Percentiles rank a stretch among this genome's conserved stretches.
phyloP scores from a whole-genome alignment of 2,113 vertebrate species.

The Columba livia region DNA sequence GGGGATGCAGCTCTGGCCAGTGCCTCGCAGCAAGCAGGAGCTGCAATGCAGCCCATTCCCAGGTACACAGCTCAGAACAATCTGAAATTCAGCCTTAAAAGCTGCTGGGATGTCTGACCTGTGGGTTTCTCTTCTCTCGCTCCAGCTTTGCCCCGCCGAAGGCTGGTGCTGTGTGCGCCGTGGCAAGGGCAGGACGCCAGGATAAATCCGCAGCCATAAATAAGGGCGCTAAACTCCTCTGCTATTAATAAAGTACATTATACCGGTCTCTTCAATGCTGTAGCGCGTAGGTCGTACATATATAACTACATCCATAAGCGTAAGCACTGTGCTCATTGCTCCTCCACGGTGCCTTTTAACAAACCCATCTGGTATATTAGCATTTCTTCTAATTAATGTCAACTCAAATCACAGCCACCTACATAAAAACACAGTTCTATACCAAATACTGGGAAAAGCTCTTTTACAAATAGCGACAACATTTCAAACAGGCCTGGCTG shows the following conservation, averaged over 20 bases:
- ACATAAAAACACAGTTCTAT: not conserved
- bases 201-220: not conserved
- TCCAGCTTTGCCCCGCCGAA: not conserved
- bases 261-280: not conserved
- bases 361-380: conserved; percentile 47
- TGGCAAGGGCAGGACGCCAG: not conserved
- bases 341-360: not conserved
- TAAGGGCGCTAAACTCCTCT: not conserved
- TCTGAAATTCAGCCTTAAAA: not conserved
- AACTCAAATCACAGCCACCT: conserved; percentile 38
- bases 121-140: not conserved
- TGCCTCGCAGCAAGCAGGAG: not conserved
- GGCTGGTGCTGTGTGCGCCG: not conserved
- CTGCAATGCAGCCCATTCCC: not conserved
- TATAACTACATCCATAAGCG: not conserved
- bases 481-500: not conserved
- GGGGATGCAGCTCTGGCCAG: not conserved
- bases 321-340: not conserved
- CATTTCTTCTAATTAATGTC: conserved; percentile 53
- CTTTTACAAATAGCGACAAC: not conserved
- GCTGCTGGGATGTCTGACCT: accelerated
- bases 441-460: not conserved
- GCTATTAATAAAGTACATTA: not conserved
- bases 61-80: not conserved
- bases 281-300: not conserved